A percentile compares a stretch with the other conserved stretches of the same genome.
Conservation (phyloP, 2,888 invertebrate species). For the Cybosia mesomella region DNA sequence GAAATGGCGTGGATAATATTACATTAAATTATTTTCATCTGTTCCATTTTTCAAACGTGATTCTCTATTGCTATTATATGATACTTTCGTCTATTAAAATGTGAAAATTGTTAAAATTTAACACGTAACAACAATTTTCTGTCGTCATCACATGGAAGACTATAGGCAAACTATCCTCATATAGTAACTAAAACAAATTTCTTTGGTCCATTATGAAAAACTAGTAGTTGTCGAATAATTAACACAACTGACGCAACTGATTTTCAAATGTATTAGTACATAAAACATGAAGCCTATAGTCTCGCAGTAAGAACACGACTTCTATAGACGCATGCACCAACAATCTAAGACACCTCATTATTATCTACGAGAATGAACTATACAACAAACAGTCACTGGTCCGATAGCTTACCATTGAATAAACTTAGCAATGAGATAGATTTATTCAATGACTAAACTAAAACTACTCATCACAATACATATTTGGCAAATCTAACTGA, state of each 20-base stretch:
- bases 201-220: constrained; percentile 69
- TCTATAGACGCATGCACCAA: constrained; percentile 78
- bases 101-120: constrained; percentile 77
- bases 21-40: constrained; percentile 27
- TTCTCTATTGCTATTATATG: constrained; percentile 59
- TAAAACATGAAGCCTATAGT: constrained; percentile 50
- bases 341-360: constrained; percentile 83
- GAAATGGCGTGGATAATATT: constrained; percentile 16
- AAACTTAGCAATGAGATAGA: constrained; percentile 45
- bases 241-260: constrained; percentile 29
- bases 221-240: constrained; percentile 44
- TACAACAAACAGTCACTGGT: constrained; percentile 82
- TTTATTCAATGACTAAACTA: constrained; percentile 42
- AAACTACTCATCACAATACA: constrained; percentile 80
- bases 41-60: constrained; percentile 46
- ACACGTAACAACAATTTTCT: constrained; percentile 78
- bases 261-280: constrained; percentile 36
- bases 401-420: constrained; percentile 74
- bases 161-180: constrained; percentile 47
- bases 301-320: constrained; percentile 58
- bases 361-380: constrained; percentile 78
- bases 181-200: constrained; percentile 57
- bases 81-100: constrained; percentile 59
- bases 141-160: constrained; percentile 57
- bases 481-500: constrained; percentile 82